Conservation (phyloP, 2,888 invertebrate genomes). For the Listrodromus nycthemerus region DNA sequence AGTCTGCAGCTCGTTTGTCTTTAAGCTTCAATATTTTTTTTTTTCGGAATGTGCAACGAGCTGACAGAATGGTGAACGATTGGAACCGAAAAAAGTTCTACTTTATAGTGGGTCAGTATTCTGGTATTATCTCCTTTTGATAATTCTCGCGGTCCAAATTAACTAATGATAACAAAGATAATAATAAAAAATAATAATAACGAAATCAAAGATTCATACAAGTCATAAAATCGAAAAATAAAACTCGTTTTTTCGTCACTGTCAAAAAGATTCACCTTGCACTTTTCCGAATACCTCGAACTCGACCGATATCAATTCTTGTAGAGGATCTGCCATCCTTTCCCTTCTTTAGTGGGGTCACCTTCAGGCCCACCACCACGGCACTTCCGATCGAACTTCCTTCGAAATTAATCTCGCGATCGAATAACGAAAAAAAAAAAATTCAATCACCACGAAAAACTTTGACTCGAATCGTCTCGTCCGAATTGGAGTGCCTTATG, state of each 20-base stretch:
- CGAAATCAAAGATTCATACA: background rate
- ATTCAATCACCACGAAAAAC: constrained; percentile 3
- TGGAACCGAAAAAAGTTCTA: background rate
- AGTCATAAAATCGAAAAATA: too few relatives aligned
- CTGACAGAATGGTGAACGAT: background rate
- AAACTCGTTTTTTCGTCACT: background rate
- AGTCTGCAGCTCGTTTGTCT: background rate
- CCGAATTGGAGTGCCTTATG: constrained; percentile 63
- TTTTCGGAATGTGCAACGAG: background rate
- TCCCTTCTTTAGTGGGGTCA: constrained; percentile 58
- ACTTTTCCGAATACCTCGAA: constrained; percentile 96
- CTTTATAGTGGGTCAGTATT: too few relatives aligned
- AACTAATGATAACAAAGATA: too few relatives aligned
- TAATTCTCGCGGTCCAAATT: background rate
- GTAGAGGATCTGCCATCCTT: constrained; percentile 77
- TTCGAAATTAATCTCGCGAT: constrained; percentile 30
- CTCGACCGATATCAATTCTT: constrained; percentile 90
- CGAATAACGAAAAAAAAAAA: constrained; percentile 3
- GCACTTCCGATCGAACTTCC: constrained; percentile 44
- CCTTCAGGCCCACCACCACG: constrained; percentile 61
- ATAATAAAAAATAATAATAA: too few relatives aligned
- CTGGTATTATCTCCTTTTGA: background rate
- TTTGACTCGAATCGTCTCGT: constrained; percentile 45
- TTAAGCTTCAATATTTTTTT: background rate
- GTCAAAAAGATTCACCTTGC: constrained; percentile 88